Evolutionary conservation across 2,797 vertebrate genomes (phyloP), one percentile per base, ranked within the genome.

Genomic region (Tarsius wallacei): DNA sequence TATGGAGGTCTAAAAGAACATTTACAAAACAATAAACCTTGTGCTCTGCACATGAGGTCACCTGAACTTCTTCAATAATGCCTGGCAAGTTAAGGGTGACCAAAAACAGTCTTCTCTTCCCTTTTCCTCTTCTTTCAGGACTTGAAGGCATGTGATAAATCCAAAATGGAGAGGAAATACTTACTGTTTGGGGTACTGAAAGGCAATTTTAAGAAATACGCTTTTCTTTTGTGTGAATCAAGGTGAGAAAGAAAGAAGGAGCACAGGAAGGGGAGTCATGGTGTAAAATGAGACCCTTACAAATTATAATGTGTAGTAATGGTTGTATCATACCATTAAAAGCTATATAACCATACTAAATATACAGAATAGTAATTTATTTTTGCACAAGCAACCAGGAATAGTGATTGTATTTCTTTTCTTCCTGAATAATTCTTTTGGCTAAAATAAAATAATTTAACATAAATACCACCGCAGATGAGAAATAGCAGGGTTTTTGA

Each of bases 391-490:
- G 33, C 19, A 83, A 86, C 13, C 73, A 93, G 81, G 64, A 96
- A 73, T 42, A 96, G 64, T 33, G 55, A 73, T 9, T 80, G 0
- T 59, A 80, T 77, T 95, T 89, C 31, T 83, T 84, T 59, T 91
- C 78, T 66, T 88, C 68, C 57, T 59, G 70, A 94, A 82, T 88
- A 89, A 84, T 89, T 87, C 13, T 90, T 93, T 63, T 84, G 70
- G 82, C 71, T 93, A 76, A 90, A 93, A 81, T 74, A 91, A 73
- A 96, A 59, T 36, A 91, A 90, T 49, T 81, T 81, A 88, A 91
- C 15, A 77, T 24, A 87, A 51, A 71, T 21, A 63, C 13, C 93
- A 6, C 49, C 19, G 87, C 22, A 77, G 51, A 21, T 19, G 31
- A 93, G 63, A 42, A 84, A 73, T 19, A 59, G 42, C 26, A 85